Evolutionary conservation across 2,888 invertebrate species (phyloP), one percentile per base, ranked within the genome.

Genomic region (Adelphocoris suturalis): DNA sequence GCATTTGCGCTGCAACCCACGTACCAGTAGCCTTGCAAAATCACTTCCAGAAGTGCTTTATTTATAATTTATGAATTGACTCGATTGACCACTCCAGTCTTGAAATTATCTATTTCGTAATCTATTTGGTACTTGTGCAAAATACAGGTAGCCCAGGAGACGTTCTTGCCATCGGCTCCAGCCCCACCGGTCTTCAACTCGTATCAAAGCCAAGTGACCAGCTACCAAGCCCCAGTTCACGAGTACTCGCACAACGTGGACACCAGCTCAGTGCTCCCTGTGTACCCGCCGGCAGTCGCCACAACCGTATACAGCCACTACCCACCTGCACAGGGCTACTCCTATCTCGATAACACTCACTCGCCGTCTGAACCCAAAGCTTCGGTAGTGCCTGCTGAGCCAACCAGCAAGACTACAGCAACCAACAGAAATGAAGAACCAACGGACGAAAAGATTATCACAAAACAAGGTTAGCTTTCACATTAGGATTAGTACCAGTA

Each of bases 121-220:
- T n/a, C n/a, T n/a, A n/a, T n/a, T n/a, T n/a, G n/a, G n/a, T n/a
- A n/a, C n/a, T n/a, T n/a, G n/a, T n/a, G n/a, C n/a, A n/a, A n/a
- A n/a, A 37, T 86, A 12, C 76, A 86, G 86, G 27, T 9, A 47
- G 27, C 19, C 16, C 76, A 88, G 2, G 80, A 88, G n/a, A 28
- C 12, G 5, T 88, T 88, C 28, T 0, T 80, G 5, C 88, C 88
- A 5, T 88, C 88, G 12, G 88, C 52, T 19, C 88, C 88, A 11
- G 88, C 88, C n/a, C 88, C 88, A 0, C 88, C 88, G 13, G 88
- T 88, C 28, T 80, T 55, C 55, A 88, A 88, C 55, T 13, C 88
- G 3, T 88, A 88, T 55, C 88, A 88, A 28, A 23, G 52, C 11
- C 88, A 88, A 23, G 80, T 88, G 57, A 88, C 47, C 11, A 52